Conservation (phyloP, 1,140 invertebrate species). For the Heliconius nattereri region DNA sequence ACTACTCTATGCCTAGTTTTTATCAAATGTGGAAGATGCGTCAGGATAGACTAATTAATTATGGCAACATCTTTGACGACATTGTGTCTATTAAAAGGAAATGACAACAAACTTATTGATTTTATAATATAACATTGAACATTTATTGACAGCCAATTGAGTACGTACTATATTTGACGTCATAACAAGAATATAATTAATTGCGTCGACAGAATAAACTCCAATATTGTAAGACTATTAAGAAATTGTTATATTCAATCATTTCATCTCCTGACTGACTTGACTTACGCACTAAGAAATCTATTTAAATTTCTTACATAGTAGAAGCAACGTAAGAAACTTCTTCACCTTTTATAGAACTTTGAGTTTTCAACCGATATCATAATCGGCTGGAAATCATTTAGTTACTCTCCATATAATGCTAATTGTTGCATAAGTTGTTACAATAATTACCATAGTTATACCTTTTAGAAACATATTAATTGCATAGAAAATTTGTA, state of each 20-base stretch:
- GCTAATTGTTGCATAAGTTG: no score
- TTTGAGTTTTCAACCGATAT: no score
- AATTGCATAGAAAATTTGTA: no score
- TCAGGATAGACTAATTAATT: background rate
- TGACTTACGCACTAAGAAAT: no score
- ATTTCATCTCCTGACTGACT: background rate
- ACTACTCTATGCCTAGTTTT: no score
- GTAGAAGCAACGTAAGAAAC: no score
- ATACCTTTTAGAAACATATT: no score
- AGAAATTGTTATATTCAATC: background rate
- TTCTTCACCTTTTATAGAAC: no score
- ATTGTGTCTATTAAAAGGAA: background rate
- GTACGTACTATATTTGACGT: background rate
- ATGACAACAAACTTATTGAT: slow-evolving; percentile 1
- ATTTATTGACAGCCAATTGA: slow-evolving; percentile 10
- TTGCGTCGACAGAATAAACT: slow-evolving; percentile 18
- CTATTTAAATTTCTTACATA: no score
- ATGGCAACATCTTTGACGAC: background rate
- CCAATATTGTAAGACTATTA: slow-evolving; percentile 3
- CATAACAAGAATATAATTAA: slow-evolving; percentile 15
- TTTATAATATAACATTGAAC: slow-evolving; percentile 6
- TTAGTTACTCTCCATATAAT: no score
- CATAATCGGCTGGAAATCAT: no score
- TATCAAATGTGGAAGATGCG: background rate
- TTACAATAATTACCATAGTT: no score